Evolutionary conservation across 1,140 invertebrate species (phyloP), one percentile per base, ranked within the genome.

Genomic region (Stratiolaelaps scimitus): DNA sequence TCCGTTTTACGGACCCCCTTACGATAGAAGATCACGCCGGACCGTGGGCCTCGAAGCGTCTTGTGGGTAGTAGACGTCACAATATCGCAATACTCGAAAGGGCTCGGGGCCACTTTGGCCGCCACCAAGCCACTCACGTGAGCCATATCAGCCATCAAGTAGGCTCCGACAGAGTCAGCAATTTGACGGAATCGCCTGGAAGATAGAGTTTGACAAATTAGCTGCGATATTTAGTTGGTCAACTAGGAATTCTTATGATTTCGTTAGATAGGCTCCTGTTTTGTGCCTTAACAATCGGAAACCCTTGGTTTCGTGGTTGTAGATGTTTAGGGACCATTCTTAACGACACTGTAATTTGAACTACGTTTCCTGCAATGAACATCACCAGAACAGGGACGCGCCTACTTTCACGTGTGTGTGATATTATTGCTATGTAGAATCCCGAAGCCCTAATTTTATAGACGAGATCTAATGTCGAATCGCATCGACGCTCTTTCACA

Each of bases 21-120:
- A 60, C 81, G 75, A 72, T 75, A 83, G 71, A 83, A 83, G 44
- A 83, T 81, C 64, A 82, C 69, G 23, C 79, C 81, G 46, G 79
- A 76, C 66, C 80, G 77, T 20, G 81, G 80, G 45, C 83, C 82
- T 65, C 82, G 70, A 1, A 83, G 74, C 28, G 81, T 81, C 72
- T 83, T 83, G 71, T 83, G 82, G 6, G 82, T 83, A n/a, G 82
- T 83, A 5, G 81, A 81, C 0, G 82, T 82, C 2, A 84, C 83
- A 70, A 84, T 74, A 73, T 84, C 83, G 69, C 79, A 77, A 70
- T 81, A 79, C 67, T 83, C 78, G 75, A 85, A 85, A 29, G 83
- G 83, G 70, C 77, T 79, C 30, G 82, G 80, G 64, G 79, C 79
- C 1, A 82, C 70, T 64, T 77, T 77, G 45, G 80, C 81, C 43